Base-by-base conservation (phyloP, 1,140 invertebrate genomes). In the Parapsyche elsis region DNA sequence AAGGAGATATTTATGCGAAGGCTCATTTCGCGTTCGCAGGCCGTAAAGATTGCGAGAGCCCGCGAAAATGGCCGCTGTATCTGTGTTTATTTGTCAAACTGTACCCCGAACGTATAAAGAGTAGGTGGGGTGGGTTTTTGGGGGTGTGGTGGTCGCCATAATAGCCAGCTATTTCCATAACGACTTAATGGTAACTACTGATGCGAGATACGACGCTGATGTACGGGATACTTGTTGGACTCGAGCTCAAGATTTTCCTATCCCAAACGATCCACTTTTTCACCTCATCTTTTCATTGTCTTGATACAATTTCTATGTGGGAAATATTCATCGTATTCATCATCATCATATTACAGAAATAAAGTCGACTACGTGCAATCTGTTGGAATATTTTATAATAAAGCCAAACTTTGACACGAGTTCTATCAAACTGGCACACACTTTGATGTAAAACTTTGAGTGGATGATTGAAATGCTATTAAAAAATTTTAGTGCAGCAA, bases 101-200 rank as follows among this genome's bases (percentile, higher is more conserved):
- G 30, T 59, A 19, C 26, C 30, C 76, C 64, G 1, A 26, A 19
- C 44, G 14, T 16, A 16, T 26, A 61, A 10, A 59, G 53, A 64
- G 26, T 14, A 38, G 24, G 7, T 38, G 70, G 70, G 59, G 5
- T 21, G n/a, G 59, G n/a, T 61, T 0, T 49, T 9, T 5, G 14
- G 16, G 19, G 23, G n/a, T 10, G 73, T 59, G 16, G 38, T 30
- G 9, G 70, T 9, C 14, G 46, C 64, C 46, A 59, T 71, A 71
- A 82, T 79, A 24, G 78, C 67, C 30, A 26, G 45, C 78, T 71
- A 82, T 80, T 82, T 82, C 81, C 81, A 80, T 80, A 82, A 82
- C 78, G 81, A 79, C 81, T 82, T 71, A 79, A 82, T 80, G 78
- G 81, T 76, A 82, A 82, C 81, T 79, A 77, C 81, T 49, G 73